Evolutionary conservation across 1,140 invertebrate genomes (phyloP).

Genomic region (Bombus sylvicola): DNA sequence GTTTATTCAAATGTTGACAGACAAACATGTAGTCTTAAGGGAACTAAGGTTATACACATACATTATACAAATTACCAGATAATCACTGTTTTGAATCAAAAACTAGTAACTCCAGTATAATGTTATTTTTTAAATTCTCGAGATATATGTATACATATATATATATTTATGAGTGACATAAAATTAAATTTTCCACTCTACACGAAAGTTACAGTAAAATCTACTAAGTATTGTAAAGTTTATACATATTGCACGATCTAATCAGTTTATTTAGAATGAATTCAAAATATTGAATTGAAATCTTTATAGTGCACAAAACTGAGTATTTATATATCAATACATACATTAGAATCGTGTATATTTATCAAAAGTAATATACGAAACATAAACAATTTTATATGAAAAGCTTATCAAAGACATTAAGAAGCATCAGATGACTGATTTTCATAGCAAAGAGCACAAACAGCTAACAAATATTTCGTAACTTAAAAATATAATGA

Average conservation of each 20-base stretch:
- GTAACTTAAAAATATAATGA: constrained; percentile 38
- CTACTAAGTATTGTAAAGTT: constrained; percentile 26
- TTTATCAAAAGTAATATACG: constrained; percentile 1
- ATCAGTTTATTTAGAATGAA: not conserved
- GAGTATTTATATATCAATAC: constrained; percentile 3
- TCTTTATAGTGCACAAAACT: not conserved
- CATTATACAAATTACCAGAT: constrained; percentile 17
- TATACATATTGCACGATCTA: constrained; percentile 7
- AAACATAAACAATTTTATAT: constrained; percentile 23
- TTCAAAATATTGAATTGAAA: not conserved
- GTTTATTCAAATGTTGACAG: constrained; percentile 32
- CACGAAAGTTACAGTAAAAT: constrained; percentile 15
- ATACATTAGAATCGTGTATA: not conserved
- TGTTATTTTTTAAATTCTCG: constrained; percentile 14
- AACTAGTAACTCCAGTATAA: constrained; percentile 21
- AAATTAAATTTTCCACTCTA: constrained; percentile 33
- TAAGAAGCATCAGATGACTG: not conserved
- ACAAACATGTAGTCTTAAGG: constrained; percentile 41
- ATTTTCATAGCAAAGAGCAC: constrained; percentile 30
- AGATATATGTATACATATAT: constrained; percentile 26
- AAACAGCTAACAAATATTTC: constrained; percentile 20
- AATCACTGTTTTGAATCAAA: constrained; percentile 18
- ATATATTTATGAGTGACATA: constrained; percentile 38
- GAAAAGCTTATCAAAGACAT: constrained; percentile 8
- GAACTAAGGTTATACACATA: constrained; percentile 29